phyloP scores from a whole-genome alignment of 2,797 vertebrate species.

The Tadarida brasiliensis region DNA sequence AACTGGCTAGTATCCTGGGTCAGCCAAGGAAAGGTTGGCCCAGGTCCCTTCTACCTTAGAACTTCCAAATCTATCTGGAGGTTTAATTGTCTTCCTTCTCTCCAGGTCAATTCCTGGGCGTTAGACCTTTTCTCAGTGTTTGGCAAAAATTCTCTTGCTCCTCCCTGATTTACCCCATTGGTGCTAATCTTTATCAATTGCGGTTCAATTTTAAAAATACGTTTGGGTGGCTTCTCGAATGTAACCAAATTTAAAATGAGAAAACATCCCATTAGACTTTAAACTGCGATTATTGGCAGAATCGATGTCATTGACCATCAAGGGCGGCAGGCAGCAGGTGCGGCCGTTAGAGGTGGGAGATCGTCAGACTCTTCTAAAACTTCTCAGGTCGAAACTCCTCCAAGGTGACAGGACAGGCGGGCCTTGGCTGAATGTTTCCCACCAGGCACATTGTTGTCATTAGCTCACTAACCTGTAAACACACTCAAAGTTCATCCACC shows the following conservation, averaged over 20 bases:
- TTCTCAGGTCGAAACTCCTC: neutral
- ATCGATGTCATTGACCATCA: neutral
- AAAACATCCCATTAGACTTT: neutral
- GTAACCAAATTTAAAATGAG: slow-evolving; percentile 40
- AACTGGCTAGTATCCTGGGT: neutral
- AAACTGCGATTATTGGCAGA: neutral
- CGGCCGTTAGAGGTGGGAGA: neutral
- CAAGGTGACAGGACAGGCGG: neutral
- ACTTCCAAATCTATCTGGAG: neutral
- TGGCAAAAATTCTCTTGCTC: neutral
- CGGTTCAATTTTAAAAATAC: neutral
- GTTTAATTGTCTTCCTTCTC: neutral
- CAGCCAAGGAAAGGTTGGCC: neutral
- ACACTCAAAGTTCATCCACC: neutral
- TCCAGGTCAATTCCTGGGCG: neutral
- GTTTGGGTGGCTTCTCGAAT: neutral
- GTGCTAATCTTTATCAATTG: slow-evolving; percentile 12
- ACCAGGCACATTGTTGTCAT: neutral
- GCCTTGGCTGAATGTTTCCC: neutral
- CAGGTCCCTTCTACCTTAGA: neutral
- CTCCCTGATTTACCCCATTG: neutral
- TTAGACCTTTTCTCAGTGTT: neutral
- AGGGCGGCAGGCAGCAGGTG: neutral
- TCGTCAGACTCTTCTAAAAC: neutral
- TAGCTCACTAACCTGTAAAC: neutral